Evolutionary conservation across 2,113 vertebrate species (phyloP).

Genomic region (Neomonachus schauinslandi): DNA sequence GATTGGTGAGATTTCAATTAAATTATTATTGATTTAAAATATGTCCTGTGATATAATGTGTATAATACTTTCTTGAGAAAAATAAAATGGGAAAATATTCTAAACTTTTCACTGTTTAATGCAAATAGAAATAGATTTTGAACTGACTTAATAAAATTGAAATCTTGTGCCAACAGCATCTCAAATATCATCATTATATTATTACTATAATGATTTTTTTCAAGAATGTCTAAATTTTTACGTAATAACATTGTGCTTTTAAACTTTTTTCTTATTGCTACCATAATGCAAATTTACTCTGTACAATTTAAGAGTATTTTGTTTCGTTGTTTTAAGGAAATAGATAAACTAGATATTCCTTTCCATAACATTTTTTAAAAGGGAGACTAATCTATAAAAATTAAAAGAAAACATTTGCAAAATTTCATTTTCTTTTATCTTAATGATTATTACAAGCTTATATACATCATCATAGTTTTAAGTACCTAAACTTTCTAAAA

Average conservation of each 20-base stretch:
- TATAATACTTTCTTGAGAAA: background rate
- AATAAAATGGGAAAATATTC: background rate
- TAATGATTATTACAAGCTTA: constrained; percentile 66
- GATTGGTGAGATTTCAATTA: background rate
- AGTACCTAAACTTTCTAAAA: constrained; percentile 78
- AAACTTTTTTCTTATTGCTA: background rate
- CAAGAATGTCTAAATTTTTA: background rate
- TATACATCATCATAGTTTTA: constrained; percentile 72
- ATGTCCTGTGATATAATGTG: rapidly evolving
- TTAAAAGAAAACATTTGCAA: constrained; percentile 70
- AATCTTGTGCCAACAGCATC: background rate
- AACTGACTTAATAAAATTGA: background rate
- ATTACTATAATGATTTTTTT: background rate
- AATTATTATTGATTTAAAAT: background rate
- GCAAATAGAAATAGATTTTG: background rate
- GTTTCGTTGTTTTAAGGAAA: constrained; percentile 30
- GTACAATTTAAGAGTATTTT: background rate
- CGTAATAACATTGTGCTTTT: background rate
- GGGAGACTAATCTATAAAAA: constrained; percentile 47
- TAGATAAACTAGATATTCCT: constrained; percentile 20
- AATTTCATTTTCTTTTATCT: constrained; percentile 75
- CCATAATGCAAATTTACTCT: background rate
- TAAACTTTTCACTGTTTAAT: background rate
- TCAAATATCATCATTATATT: background rate
- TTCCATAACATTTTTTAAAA: constrained; percentile 30